Evolutionary conservation across 2,113 vertebrate genomes (phyloP).

Genomic region (Eudyptes chrysolophus): DNA sequence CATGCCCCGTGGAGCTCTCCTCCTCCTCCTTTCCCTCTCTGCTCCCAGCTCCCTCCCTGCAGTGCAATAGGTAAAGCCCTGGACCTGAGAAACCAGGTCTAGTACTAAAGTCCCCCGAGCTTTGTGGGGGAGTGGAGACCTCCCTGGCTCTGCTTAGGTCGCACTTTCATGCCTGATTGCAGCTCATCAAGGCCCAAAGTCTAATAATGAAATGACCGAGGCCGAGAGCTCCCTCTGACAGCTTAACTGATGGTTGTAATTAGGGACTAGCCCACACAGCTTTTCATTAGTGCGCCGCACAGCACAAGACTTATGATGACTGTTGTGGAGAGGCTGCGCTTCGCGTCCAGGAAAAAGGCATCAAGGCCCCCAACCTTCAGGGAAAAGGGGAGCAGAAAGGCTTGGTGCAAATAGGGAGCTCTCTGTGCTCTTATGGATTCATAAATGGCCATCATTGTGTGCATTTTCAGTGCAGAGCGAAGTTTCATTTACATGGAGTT

Average conservation of each 20-base stretch:
- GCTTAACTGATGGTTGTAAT: slow-evolving; percentile 62
- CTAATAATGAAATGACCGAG: slow-evolving; percentile 46
- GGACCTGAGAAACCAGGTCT: not conserved
- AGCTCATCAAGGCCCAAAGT: slow-evolving; percentile 42
- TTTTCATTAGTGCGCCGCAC: not conserved
- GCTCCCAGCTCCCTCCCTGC: not conserved
- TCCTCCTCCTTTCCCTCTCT: not conserved
- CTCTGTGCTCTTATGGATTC: not conserved
- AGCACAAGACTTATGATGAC: not conserved
- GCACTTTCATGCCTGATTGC: slow-evolving; percentile 54
- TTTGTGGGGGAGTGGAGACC: not conserved
- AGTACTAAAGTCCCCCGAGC: not conserved
- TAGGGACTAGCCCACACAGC: slow-evolving; percentile 35
- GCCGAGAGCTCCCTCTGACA: slow-evolving; percentile 53
- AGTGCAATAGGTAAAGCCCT: not conserved
- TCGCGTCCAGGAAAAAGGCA: not conserved
- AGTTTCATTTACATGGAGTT: not conserved
- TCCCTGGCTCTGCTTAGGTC: not conserved
- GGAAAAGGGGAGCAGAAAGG: not conserved
- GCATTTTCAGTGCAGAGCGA: not conserved
- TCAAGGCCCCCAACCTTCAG: not conserved
- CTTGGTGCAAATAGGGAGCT: not conserved
- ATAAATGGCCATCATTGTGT: rapidly evolving
- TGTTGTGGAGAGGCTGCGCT: not conserved
- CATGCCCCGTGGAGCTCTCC: not conserved